Evolutionary conservation across 2,888 invertebrate species (phyloP), one percentile per base, ranked within the genome.

Genomic region (Plusia festucae): DNA sequence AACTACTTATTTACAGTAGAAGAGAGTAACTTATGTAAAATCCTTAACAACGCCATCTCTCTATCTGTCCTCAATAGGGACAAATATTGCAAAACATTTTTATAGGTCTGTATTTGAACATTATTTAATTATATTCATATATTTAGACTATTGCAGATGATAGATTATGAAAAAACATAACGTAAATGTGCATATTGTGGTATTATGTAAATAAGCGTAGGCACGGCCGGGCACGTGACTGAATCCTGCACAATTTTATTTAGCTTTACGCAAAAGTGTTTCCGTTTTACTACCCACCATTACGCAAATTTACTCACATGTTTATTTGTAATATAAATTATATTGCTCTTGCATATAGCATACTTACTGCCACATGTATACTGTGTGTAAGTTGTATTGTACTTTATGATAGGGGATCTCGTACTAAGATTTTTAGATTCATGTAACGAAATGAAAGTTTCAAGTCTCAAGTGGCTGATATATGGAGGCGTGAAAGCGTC

Each of bases 271-370:
- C 66, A 77, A 70, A 81, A 83, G 75, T 85, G 81, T 80, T 77
- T 76, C 79, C 82, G 81, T 92, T 95, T 95, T 94, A 94, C 88
- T 83, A 87, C 93, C 66, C 66, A 74, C 90, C 91, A 93, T 94
- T 93, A 93, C 91, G 88, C 84, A 93, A 94, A 94, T 95, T 94
- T 93, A 93, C 91, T 91, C 89, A 92, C 93, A 95, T 93, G 94
- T 93, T 95, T 94, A 95, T 93, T 93, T 90, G 91, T 88, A 90
- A 90, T 93, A 92, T 93, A 93, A 93, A 93, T 91, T 90, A 90
- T 92, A 92, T 90, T 88, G 87, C 88, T 80, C 73, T 78, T 85
- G 81, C 87, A 84, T 86, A 88, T 87, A 84, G 79, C 82, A 70
- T 68, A 74, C 60, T 76, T 77, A 70, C 78, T 82, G 82, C 69